phyloP scores from a whole-genome alignment of 2,113 vertebrate species.

The Naja naja region DNA sequence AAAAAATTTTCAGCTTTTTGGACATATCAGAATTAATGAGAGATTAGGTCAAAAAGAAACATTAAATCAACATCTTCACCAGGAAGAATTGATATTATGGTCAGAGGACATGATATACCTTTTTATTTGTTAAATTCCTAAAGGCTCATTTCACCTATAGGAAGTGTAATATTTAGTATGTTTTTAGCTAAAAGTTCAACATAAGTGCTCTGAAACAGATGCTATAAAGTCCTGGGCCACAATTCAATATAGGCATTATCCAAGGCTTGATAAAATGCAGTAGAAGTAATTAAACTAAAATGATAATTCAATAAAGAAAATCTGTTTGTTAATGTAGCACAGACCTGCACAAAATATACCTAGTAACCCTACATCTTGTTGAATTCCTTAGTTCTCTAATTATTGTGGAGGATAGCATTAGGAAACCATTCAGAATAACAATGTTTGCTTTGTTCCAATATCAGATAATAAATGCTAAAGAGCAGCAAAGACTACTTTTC shows the following conservation, averaged over 20 bases:
- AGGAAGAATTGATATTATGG: constrained; percentile 11
- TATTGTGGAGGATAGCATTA: not conserved
- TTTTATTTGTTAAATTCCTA: not conserved
- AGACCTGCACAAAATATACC: not conserved
- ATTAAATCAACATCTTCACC: constrained; percentile 10
- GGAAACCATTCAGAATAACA: not conserved
- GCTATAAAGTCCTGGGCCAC: not conserved
- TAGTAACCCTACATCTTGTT: not conserved
- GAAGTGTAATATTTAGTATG: not conserved
- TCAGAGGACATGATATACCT: not conserved
- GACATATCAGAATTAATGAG: constrained; percentile 46
- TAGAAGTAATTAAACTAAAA: not conserved
- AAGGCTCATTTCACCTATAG: not conserved
- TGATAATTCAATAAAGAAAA: not conserved
- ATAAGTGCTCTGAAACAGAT: not conserved
- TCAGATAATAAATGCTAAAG: not conserved
- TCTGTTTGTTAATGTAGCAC: not conserved
- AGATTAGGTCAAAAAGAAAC: constrained; percentile 31
- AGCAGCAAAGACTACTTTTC: not conserved
- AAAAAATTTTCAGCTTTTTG: constrained; percentile 32
- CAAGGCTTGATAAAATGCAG: not conserved
- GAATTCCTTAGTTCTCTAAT: not conserved
- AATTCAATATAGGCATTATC: not conserved
- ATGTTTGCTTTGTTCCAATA: not conserved
- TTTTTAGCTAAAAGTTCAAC: not conserved